A percentile compares a stretch with the other conserved stretches of the same genome.
phyloP scores from a whole-genome alignment of 2,113 vertebrate species.

The Aegotheles bennettii region DNA sequence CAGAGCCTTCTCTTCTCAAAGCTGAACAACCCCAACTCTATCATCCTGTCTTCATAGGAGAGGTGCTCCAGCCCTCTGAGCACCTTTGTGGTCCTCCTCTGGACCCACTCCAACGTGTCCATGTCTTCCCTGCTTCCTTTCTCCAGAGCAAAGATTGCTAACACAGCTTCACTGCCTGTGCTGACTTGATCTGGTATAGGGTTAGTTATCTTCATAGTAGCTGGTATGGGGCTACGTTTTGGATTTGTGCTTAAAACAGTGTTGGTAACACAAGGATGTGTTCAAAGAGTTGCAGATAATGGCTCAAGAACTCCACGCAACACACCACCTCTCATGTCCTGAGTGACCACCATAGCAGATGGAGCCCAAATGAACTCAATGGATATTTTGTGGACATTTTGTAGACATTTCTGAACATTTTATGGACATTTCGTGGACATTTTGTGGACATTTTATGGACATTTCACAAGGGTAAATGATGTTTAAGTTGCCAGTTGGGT shows the following conservation, averaged over 20 bases:
- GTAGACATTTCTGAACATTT: too few species aligned
- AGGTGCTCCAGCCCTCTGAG: not conserved
- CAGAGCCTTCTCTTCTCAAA: not conserved
- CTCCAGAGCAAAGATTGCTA: too few species aligned
- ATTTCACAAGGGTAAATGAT: not conserved
- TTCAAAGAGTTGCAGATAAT: too few species aligned
- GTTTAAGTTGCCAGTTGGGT: too few species aligned
- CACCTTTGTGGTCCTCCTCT: not conserved
- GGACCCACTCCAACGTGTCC: not conserved
- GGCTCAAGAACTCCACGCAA: not conserved
- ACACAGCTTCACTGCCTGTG: too few species aligned
- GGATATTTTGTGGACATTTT: not conserved
- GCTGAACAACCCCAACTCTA: not conserved
- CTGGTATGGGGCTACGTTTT: too few species aligned
- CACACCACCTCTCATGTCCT: not conserved
- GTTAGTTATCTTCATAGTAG: too few species aligned
- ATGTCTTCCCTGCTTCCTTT: not conserved
- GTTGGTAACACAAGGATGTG: too few species aligned
- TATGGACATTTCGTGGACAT: not conserved
- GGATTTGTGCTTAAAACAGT: too few species aligned
- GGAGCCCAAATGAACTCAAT: not conserved
- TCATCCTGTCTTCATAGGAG: not conserved
- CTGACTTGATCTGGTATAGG: too few species aligned
- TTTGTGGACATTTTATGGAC: not conserved
- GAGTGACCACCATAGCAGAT: not conserved